Conservation (phyloP, 2,797 vertebrate genomes). For the Arctocebus calabarensis region DNA sequence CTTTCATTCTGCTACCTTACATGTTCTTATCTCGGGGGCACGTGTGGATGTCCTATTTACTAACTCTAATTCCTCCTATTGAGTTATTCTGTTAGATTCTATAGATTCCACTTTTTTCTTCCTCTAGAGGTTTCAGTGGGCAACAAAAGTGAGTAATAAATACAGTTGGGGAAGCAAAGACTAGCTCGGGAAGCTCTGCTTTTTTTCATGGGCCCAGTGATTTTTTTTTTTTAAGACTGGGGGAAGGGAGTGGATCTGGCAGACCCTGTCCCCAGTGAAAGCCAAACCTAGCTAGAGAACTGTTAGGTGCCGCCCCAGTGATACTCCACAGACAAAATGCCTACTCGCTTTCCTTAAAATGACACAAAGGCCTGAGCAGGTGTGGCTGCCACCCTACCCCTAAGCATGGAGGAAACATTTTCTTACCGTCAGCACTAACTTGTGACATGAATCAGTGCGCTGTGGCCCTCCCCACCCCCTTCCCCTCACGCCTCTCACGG, state of each 20-base stretch:
- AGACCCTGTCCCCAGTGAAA: background rate
- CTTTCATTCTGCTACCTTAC: background rate
- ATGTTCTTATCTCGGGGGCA: background rate
- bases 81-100: background rate
- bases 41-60: background rate
- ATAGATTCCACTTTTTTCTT: background rate
- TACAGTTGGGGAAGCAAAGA: background rate
- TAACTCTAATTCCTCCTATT: background rate
- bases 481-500: background rate
- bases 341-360: background rate
- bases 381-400: fast-evolving
- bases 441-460: background rate
- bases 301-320: background rate
- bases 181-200: background rate
- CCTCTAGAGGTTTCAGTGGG: background rate
- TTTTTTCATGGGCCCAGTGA: background rate
- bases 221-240: background rate
- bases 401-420: background rate
- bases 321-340: background rate
- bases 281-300: background rate
- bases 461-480: background rate
- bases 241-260: background rate
- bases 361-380: background rate
- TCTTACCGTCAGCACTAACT: background rate
- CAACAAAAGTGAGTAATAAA: background rate